A percentile compares a stretch with the other conserved stretches of the same genome.
Conservation (phyloP, 2,113 vertebrate genomes). For the Carollia perspicillata region DNA sequence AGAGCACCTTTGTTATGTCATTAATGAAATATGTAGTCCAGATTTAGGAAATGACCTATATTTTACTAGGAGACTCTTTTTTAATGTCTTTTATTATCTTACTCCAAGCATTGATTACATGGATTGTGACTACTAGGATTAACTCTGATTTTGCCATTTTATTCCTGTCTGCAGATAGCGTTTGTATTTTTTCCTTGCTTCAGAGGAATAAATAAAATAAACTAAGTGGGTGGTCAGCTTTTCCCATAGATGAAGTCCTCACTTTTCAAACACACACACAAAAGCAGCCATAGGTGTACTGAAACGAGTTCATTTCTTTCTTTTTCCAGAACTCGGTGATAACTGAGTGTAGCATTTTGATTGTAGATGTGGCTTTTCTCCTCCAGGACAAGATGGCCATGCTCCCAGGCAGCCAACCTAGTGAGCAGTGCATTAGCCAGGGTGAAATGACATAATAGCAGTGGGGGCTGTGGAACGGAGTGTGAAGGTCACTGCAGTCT, state of each 20-base stretch:
- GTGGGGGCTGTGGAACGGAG: background rate
- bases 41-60: background rate
- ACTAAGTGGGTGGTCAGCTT: background rate
- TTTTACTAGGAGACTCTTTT: background rate
- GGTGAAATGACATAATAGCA: background rate
- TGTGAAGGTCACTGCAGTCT: background rate
- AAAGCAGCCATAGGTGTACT: background rate
- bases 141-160: background rate
- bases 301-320: background rate
- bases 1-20: background rate
- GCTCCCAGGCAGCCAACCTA: background rate
- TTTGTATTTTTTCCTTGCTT: background rate
- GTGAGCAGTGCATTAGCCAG: background rate
- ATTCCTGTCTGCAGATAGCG: background rate
- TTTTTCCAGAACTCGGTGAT: background rate
- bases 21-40: background rate
- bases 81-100: background rate
- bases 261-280: background rate
- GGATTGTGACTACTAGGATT: background rate
- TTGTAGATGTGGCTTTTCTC: background rate
- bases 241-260: background rate
- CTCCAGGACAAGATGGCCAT: background rate
- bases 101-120: background rate
- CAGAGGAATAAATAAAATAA: background rate
- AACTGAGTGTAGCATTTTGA: background rate